phyloP scores from a whole-genome alignment of 2,888 invertebrate genomes.

The Pachliopta kotzebuea region DNA sequence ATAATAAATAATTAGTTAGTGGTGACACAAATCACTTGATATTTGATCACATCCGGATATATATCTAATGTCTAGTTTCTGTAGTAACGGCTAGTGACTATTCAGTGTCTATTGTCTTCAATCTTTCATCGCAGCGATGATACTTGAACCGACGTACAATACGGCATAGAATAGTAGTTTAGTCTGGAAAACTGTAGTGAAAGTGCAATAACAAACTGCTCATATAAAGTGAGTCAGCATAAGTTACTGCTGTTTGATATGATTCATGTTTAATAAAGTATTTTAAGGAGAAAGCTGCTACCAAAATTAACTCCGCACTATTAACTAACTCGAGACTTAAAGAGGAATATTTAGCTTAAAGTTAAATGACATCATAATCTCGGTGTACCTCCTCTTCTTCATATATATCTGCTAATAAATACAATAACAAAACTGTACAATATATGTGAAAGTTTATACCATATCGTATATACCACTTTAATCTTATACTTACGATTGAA shows the following conservation, averaged over 20 bases:
- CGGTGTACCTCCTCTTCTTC: no score
- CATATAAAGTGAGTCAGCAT: neutral
- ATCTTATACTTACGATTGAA: no score
- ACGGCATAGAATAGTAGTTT: neutral
- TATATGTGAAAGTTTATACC: no score
- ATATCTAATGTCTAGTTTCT: neutral
- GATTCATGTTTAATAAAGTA: neutral
- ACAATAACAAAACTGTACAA: no score
- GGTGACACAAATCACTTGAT: neutral
- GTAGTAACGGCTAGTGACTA: neutral
- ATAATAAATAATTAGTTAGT: neutral
- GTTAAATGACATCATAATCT: no score
- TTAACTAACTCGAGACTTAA: neutral
- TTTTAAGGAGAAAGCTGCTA: neutral
- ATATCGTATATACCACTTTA: no score
- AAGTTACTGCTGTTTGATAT: neutral
- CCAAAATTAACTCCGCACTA: neutral
- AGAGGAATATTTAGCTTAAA: no score
- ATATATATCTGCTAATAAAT: no score
- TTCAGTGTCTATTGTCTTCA: neutral
- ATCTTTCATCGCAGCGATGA: neutral
- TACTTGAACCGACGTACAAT: neutral
- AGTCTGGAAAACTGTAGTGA: neutral
- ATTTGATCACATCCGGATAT: neutral
- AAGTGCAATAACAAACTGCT: neutral